Base-by-base conservation (phyloP, 1,140 invertebrate genomes). In the Brachionus rubens region DNA sequence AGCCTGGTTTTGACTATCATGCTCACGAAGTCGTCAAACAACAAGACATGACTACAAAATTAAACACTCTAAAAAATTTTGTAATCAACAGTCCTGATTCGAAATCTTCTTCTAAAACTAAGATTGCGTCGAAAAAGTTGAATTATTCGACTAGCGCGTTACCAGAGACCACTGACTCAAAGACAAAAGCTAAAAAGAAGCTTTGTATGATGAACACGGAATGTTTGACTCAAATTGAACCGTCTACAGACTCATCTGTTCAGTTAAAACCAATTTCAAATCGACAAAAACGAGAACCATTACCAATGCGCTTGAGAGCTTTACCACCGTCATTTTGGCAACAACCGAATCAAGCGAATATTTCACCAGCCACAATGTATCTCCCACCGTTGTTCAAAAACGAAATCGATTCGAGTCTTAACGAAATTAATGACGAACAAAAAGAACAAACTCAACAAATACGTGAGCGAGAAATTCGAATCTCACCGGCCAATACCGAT, bases 311-410 rank as follows among this genome's bases (percentile, higher is more conserved):
- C 78, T 77, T 87, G 78, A 78, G 87, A 56, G 86, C 87, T 3
- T 80, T 88, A 43, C 87, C 87, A 14, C 85, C 86, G 78, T 87
- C 86, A 28, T 88, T 88, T 79, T 88, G 87, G 87, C 84, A 86
- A 78, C 86, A 88, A 77, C 87, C 87, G 9, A 88, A 88, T 79
- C 80, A 83, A 33, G 81, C 86, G 0, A 80, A 82, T 19, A 78
- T 85, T 10, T 85, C 86, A 0, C 86, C 87, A n/a, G 83, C 81
- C 28, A 80, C 77, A 26, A 76, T 82, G 76, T 82, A 81, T 26
- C 79, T 87, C 72, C 86, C 86, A 0, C 86, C 85, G 1, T 80
- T 86, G 24, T 79, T 80, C 41, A 82, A 80, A 54, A 83, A 80
- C 59, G 85, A 86, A 43, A 78, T 79, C 19, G 80, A 79, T 16